A percentile compares a stretch with the other conserved stretches of the same genome.
Conservation (phyloP, 1,140 invertebrate genomes). For the Phortica variegata region DNA sequence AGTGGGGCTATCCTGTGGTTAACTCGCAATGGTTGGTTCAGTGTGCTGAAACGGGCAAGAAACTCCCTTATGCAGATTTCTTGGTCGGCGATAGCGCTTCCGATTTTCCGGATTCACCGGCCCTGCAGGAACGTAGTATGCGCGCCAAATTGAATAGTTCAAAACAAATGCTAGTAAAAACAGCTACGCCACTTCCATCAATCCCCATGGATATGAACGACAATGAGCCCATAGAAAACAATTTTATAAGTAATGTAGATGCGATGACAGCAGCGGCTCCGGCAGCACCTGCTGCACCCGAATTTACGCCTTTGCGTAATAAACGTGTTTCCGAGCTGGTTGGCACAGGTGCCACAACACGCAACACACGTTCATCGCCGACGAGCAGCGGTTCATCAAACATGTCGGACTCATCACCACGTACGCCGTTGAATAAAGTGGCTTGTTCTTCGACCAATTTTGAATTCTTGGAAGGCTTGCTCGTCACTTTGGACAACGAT, state of each 20-base stretch:
- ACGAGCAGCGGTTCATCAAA: constrained; percentile 1
- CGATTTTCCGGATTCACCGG: constrained; percentile 41
- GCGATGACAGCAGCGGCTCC: not conserved
- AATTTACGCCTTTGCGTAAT: constrained; percentile 44
- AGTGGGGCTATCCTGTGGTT: constrained; percentile 76
- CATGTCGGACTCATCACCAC: constrained; percentile 31
- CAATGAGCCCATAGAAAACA: constrained; percentile 1
- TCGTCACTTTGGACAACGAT: constrained; percentile 31
- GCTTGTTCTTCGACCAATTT: constrained; percentile 23
- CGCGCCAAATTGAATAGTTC: constrained; percentile 1
- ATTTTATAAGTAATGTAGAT: not conserved
- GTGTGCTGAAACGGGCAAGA: constrained; percentile 63
- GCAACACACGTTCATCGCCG: constrained; percentile 14
- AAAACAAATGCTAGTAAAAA: not conserved
- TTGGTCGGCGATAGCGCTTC: constrained; percentile 62
- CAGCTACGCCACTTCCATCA: not conserved
- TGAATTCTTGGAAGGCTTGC: constrained; percentile 41
- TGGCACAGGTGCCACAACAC: constrained; percentile 9
- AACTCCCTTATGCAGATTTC: constrained; percentile 63
- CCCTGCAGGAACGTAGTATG: constrained; percentile 22
- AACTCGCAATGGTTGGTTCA: constrained; percentile 73
- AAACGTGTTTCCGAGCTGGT: constrained; percentile 42
- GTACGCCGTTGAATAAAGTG: constrained; percentile 30
- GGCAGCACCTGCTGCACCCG: constrained; percentile 10
- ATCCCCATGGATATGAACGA: constrained; percentile 4